Evolutionary conservation across 2,888 invertebrate species (phyloP), one percentile per base, ranked within the genome.

Genomic region (Napeogenes sylphis): DNA sequence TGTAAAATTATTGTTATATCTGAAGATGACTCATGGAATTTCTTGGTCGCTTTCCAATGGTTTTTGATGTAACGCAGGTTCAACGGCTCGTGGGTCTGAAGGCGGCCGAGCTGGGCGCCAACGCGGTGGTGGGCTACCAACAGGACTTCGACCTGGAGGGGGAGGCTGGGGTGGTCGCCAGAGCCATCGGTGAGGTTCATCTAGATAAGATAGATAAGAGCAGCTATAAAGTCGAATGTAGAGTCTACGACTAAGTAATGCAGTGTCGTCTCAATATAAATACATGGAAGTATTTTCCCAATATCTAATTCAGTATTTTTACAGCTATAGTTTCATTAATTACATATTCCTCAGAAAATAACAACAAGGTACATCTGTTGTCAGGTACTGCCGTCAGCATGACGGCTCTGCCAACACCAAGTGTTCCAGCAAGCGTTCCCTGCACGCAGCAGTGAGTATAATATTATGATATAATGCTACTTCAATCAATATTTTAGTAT

Each of bases 101-200:
- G 81, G 98, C 98, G 4, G 92, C 97, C 1, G 98, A 98, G 78
- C 90, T 98, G 67, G 98, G 98, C 12, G 98, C 97, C 32, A 98
- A 98, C 90, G 96, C 98, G 3, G 98, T 99, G 10, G 94, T 99
- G 64, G 98, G 98, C 74, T 99, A 98, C 80, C 94, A 94, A 58
- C 98, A 98, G 80, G 97, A 96, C 82, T 98, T 99, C 83, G 99
- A 99, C 85, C 84, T 99, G 72, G 99, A 99, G 84, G 99, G 99
- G 0, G 99, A 99, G 82, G 97, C 97, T 2, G 99, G 98, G 0
- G 97, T 99, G 59, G 98, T 99, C 2, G 98, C 98, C 0, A 92
- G 99, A 70, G 99, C 98, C 12, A 96, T 98, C 63, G 99, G 99
- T 73, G 96, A 66, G 59, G 58, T 12, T 14, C 2, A 8, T 58